Conservation (phyloP, 1,140 invertebrate species). For the Aphidius gifuensis region DNA sequence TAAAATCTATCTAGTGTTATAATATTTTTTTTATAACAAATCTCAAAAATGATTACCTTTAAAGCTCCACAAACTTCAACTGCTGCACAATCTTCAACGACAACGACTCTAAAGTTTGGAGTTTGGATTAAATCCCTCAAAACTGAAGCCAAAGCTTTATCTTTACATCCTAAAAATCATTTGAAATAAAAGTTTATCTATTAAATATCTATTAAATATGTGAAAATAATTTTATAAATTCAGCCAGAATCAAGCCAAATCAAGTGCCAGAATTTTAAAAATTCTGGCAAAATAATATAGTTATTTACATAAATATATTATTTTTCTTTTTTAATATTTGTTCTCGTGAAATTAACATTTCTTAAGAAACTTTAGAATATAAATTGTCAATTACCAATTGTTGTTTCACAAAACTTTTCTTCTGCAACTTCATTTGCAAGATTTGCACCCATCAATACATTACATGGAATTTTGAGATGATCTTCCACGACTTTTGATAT, state of each 20-base stretch:
- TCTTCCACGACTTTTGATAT: conserved; percentile 73
- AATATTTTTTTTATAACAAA: conserved; percentile 10
- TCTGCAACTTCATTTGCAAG: conserved; percentile 74
- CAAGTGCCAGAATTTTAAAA: background rate
- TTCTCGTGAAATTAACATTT: background rate
- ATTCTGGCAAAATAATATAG: background rate
- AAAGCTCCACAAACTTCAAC: conserved; percentile 84
- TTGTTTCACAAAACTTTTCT: conserved; percentile 83
- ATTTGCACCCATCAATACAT: conserved; percentile 84
- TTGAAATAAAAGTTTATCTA: background rate
- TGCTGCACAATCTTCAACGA: conserved; percentile 72
- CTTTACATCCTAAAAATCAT: conserved; percentile 56
- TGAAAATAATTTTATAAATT: conserved; percentile 3
- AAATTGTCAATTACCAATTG: conserved; percentile 63
- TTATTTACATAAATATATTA: too few species aligned
- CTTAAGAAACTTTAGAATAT: background rate
- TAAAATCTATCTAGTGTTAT: background rate
- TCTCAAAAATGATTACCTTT: conserved; percentile 58
- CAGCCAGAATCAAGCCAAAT: background rate
- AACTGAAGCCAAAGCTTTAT: conserved; percentile 58
- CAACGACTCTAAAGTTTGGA: conserved; percentile 74
- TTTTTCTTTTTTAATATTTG: too few species aligned
- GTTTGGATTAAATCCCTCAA: conserved; percentile 74
- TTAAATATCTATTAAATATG: background rate
- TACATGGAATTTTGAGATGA: conserved; percentile 67